A percentile compares a stretch with the other conserved stretches of the same genome.
These are phyloP conservation scores for Anthophora plumipes DNA, from an alignment of 2,888 invertebrate genomes.

Conservation along the genomic window DNA sequence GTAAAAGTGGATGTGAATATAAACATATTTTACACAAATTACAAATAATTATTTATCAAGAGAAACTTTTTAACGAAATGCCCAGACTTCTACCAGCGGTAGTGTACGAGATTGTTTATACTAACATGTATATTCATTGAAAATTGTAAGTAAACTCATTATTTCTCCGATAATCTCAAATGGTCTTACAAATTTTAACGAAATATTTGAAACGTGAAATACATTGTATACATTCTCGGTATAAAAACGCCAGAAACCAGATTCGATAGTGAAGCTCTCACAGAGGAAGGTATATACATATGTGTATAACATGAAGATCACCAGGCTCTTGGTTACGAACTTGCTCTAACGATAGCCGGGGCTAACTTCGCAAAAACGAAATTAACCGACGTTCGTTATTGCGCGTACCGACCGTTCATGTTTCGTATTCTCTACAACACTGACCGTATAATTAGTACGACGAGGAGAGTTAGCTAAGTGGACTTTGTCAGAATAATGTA, in stretches of 20 bases:
- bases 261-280: background rate
- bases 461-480: slow-evolving; percentile 61
- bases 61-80: too few species aligned
- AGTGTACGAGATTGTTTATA: too few species aligned
- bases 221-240: background rate
- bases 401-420: slow-evolving; percentile 31
- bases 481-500: slow-evolving; percentile 54
- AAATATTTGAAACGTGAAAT: background rate
- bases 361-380: slow-evolving; percentile 36
- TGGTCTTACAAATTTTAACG: too few species aligned
- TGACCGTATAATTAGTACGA: slow-evolving; percentile 62
- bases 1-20: too few species aligned
- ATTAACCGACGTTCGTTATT: slow-evolving; percentile 51
- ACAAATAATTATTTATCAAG: too few species aligned
- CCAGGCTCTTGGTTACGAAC: background rate
- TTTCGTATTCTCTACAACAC: slow-evolving; percentile 54
- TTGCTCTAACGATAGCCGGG: slow-evolving; percentile 4
- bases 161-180: too few species aligned
- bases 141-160: too few species aligned
- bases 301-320: background rate
- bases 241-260: background rate
- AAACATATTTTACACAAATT: too few species aligned
- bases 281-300: background rate
- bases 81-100: too few species aligned
- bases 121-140: too few species aligned